These are phyloP conservation scores for Calypte anna DNA, from an alignment of 2,113 vertebrate genomes.

Conservation along the genomic window DNA sequence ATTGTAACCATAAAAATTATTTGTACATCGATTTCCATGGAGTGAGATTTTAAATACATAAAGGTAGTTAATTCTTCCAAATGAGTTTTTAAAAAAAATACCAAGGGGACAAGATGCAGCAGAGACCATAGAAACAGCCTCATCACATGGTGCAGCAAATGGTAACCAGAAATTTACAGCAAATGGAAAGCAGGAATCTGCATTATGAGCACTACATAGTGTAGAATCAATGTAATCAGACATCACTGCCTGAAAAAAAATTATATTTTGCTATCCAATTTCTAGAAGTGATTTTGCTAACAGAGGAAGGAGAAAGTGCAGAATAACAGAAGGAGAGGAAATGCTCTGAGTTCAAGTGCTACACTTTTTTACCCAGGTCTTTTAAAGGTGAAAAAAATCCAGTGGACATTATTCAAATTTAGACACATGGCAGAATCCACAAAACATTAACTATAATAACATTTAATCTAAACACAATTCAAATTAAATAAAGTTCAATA, in stretches of 20 bases:
- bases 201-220: constrained; percentile 25
- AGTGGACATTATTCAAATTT: background rate
- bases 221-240: constrained; percentile 44
- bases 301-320: background rate
- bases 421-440: background rate
- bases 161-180: constrained; percentile 41
- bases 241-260: background rate
- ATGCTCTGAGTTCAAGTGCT: background rate
- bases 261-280: constrained; percentile 25
- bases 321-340: background rate
- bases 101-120: constrained; percentile 34
- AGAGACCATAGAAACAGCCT: constrained; percentile 23
- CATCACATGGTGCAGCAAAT: background rate
- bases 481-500: constrained; percentile 21
- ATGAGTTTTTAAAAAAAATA: constrained; percentile 35
- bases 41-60: constrained; percentile 56
- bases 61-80: constrained; percentile 67
- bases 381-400: background rate
- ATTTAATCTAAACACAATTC: background rate
- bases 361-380: background rate
- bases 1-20: constrained; percentile 67
- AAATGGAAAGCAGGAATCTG: constrained; percentile 52
- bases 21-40: constrained; percentile 58
- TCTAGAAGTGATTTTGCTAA: constrained; percentile 32
- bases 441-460: background rate